These are phyloP conservation scores for Poecilobothrus nobilitatus DNA, from an alignment of 2,888 invertebrate species.

Conservation along the genomic window DNA sequence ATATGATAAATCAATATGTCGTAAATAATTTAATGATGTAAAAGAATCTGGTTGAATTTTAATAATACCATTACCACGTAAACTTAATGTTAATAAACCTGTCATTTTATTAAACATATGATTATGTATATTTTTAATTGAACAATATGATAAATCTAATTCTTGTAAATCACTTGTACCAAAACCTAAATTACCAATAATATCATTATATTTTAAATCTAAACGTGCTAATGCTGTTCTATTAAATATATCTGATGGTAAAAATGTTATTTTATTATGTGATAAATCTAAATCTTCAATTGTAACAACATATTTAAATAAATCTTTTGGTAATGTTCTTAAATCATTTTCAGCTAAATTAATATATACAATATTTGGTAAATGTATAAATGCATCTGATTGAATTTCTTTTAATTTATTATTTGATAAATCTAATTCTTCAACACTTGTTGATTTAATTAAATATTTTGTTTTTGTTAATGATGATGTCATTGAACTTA, in stretches of 20 bases:
- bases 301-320: conserved; percentile 54
- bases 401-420: conserved; percentile 60
- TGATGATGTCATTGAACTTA: conserved; percentile 41
- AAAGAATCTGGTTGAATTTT: conserved; percentile 63
- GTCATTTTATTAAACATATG: conserved; percentile 57
- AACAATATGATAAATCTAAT: conserved; percentile 61
- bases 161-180: conserved; percentile 56
- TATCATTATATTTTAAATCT: conserved; percentile 60
- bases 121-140: conserved; percentile 55
- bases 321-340: conserved; percentile 42
- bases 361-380: conserved; percentile 57
- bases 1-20: conserved; percentile 63
- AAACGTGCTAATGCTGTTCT: conserved; percentile 61
- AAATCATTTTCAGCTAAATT: conserved; percentile 62
- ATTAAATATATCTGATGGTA: conserved; percentile 57
- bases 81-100: conserved; percentile 55
- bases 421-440: conserved; percentile 62
- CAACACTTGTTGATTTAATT: conserved; percentile 53
- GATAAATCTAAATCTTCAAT: conserved; percentile 67
- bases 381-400: conserved; percentile 54
- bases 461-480: conserved; percentile 23
- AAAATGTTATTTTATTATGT: conserved; percentile 55
- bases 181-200: conserved; percentile 54
- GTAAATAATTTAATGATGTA: conserved; percentile 55
- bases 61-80: conserved; percentile 61